Percentiles rank a stretch among this genome's conserved stretches.
Evolutionary conservation across 2,113 vertebrate species (phyloP).

Genomic region (Falco punctatus): DNA sequence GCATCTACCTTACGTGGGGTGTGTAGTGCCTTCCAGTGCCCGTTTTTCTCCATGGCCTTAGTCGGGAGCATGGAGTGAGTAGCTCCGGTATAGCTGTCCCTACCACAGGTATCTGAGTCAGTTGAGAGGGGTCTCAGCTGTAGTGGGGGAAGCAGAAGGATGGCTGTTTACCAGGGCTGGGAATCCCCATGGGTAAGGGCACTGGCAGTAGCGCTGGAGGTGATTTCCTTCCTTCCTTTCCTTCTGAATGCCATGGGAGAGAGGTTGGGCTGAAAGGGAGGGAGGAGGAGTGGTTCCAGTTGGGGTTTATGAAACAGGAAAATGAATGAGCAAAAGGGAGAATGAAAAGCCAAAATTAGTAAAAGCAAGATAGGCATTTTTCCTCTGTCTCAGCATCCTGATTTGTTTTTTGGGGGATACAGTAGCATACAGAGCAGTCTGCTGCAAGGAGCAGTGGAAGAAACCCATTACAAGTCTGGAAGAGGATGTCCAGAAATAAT

Average conservation of each 20-base stretch:
- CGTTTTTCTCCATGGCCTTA: neutral
- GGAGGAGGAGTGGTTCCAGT: neutral
- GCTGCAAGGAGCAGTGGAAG: neutral
- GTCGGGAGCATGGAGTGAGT: neutral
- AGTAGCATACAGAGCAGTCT: neutral
- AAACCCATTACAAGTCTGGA: neutral
- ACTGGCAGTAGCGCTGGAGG: neutral
- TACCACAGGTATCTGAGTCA: neutral
- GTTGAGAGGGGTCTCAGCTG: neutral
- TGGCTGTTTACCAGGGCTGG: neutral
- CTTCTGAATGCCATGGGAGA: neutral
- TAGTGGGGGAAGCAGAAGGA: neutral
- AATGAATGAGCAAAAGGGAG: neutral
- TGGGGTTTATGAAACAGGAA: neutral
- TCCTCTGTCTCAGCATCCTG: neutral
- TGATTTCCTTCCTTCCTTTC: neutral
- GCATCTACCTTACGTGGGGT: neutral
- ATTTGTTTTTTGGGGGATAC: neutral
- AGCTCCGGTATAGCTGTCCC: neutral
- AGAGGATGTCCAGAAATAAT: neutral
- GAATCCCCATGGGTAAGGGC: neutral
- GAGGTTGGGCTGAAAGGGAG: neutral
- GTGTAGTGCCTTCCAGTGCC: neutral
- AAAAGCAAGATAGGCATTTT: constrained; percentile 8
- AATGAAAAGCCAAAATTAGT: neutral